Evolutionary conservation across 2,797 vertebrate genomes (phyloP).

Genomic region (Tenualosa thibaudeaui): DNA sequence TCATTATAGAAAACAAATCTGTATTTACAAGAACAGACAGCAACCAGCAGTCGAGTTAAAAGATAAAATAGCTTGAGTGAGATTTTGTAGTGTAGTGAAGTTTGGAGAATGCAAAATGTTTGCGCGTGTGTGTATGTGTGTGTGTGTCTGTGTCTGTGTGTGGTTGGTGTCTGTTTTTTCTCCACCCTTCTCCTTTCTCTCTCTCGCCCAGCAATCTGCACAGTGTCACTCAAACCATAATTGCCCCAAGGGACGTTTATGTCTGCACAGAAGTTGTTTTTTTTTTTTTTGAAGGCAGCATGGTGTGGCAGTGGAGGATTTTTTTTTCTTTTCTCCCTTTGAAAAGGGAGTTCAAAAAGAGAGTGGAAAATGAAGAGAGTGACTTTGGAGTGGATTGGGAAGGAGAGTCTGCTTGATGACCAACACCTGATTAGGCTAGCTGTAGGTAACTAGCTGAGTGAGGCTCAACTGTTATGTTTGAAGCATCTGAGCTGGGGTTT

Average conservation of each 20-base stretch:
- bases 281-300: constrained; percentile 12
- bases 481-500: neutral
- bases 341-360: neutral
- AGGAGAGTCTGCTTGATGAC: constrained; percentile 6
- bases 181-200: neutral
- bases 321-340: neutral
- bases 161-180: neutral
- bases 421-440: constrained; percentile 43
- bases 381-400: neutral
- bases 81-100: neutral
- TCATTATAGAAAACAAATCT: constrained; percentile 23
- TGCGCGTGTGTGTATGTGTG: constrained; percentile 6
- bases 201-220: constrained; percentile 9
- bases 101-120: neutral
- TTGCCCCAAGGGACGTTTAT: constrained; percentile 23
- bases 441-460: constrained; percentile 67
- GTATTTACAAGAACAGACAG: constrained; percentile 53
- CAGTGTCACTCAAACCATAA: constrained; percentile 26
- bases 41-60: constrained; percentile 27
- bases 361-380: neutral
- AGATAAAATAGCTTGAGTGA: neutral
- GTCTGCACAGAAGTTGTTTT: constrained; percentile 7
- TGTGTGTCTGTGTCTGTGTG: constrained; percentile 32
- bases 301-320: constrained; percentile 11
- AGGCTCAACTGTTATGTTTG: constrained; percentile 47